phyloP scores from a whole-genome alignment of 2,888 invertebrate genomes.

The Drosophila nigritarsus region DNA sequence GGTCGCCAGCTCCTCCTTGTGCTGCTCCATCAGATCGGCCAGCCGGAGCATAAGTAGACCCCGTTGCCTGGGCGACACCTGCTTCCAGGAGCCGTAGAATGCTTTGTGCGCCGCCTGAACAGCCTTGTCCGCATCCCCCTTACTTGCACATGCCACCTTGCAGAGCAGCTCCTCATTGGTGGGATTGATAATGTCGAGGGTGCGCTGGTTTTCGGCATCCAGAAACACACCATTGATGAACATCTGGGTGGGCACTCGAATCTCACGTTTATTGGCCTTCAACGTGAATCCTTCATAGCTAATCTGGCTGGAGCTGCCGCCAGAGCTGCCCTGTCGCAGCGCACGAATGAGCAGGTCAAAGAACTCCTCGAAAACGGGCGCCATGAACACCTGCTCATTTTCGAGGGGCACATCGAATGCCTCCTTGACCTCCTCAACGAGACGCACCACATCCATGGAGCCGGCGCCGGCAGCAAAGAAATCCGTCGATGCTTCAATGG shows the following conservation, averaged over 20 bases:
- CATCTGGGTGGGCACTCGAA: slow-evolving; percentile 94
- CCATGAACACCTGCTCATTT: slow-evolving; percentile 97
- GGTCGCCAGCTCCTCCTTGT: slow-evolving; percentile 97
- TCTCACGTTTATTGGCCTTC: slow-evolving; percentile 92
- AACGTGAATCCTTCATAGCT: slow-evolving; percentile 91
- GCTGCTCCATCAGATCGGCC: slow-evolving; percentile 97
- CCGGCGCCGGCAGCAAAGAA: slow-evolving; percentile 98
- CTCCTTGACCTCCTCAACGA: slow-evolving; percentile 97
- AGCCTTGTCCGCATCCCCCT: slow-evolving; percentile 93
- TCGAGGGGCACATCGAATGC: slow-evolving; percentile 90
- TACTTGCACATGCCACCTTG: slow-evolving; percentile 90
- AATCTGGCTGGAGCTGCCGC: slow-evolving; percentile 86
- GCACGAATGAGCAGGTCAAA: slow-evolving; percentile 88
- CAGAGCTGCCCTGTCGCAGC: slow-evolving; percentile 87
- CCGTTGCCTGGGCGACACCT: slow-evolving; percentile 96
- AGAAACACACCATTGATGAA: slow-evolving; percentile 97
- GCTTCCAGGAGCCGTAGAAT: slow-evolving; percentile 97
- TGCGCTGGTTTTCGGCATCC: slow-evolving; percentile 89
- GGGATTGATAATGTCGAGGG: slow-evolving; percentile 91
- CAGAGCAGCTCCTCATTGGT: slow-evolving; percentile 93
- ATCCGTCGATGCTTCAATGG: slow-evolving; percentile 92
- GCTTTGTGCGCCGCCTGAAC: slow-evolving; percentile 95
- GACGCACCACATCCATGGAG: slow-evolving; percentile 96
- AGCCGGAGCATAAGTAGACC: slow-evolving; percentile 93
- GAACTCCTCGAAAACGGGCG: slow-evolving; percentile 94